Evolutionary conservation across 2,113 vertebrate genomes (phyloP).

Genomic region (Cryptotis parvus): DNA sequence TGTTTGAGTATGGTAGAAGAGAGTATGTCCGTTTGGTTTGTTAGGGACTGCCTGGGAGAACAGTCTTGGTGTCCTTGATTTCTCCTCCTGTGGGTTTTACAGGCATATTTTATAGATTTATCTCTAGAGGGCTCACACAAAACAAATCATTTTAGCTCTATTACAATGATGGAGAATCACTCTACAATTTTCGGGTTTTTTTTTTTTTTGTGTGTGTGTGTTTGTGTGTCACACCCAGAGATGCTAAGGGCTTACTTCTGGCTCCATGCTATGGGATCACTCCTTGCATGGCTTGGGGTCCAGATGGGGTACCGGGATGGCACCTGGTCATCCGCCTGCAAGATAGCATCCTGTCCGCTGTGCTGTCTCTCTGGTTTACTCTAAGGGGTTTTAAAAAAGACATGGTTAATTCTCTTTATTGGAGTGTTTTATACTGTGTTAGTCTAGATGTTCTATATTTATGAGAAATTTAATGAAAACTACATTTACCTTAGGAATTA

Average conservation of each 20-base stretch:
- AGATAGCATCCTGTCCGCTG: not conserved
- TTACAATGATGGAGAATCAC: constrained; percentile 3
- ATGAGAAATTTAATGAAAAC: constrained; percentile 48
- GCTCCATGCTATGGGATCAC: too few relatives aligned
- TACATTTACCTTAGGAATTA: constrained; percentile 39
- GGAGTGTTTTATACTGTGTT: not conserved
- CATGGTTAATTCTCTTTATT: not conserved
- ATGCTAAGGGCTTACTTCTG: too few relatives aligned
- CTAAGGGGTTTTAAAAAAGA: not conserved
- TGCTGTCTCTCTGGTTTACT: not conserved
- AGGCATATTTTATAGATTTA: not conserved
- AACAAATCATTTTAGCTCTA: constrained; percentile 10
- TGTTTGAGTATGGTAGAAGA: not conserved
- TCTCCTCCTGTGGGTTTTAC: not conserved
- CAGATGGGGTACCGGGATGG: too few relatives aligned
- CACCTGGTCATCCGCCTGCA: too few relatives aligned
- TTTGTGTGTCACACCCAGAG: not conserved
- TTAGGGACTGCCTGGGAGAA: not conserved
- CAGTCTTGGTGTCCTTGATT: not conserved
- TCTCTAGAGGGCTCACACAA: not conserved
- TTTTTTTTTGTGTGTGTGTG: too few relatives aligned
- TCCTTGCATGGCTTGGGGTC: too few relatives aligned
- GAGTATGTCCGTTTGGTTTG: not conserved
- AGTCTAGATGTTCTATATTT: constrained; percentile 25
- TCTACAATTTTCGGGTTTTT: not conserved